Evolutionary conservation across 2,888 invertebrate genomes (phyloP).

Genomic region (Colletes collaris): DNA sequence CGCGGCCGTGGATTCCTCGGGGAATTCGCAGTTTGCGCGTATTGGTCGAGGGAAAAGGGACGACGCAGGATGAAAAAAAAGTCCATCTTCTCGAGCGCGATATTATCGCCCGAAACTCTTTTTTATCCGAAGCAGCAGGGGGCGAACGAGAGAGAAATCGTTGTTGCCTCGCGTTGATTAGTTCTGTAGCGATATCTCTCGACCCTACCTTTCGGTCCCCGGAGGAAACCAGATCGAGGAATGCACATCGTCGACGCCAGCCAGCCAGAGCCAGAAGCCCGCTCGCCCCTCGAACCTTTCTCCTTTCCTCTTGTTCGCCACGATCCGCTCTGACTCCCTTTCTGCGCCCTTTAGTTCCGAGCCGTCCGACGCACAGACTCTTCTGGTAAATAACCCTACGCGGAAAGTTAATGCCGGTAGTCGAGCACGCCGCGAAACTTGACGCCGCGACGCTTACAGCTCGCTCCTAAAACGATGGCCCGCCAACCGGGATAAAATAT

Average conservation of each 20-base stretch:
- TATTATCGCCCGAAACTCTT: slow-evolving; percentile 72
- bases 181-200: slow-evolving; percentile 75
- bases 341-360: slow-evolving; percentile 27
- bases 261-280: slow-evolving; percentile 6
- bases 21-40: slow-evolving; percentile 20
- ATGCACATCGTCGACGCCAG: slow-evolving; percentile 55
- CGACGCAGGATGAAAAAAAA: slow-evolving; percentile 28
- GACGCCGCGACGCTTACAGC: slow-evolving; percentile 47
- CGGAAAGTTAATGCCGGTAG: slow-evolving; percentile 60
- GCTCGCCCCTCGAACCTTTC: slow-evolving; percentile 8
- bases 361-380: slow-evolving; percentile 41
- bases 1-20: slow-evolving; percentile 10
- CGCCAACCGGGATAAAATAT: background rate
- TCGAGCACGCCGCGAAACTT: slow-evolving; percentile 54
- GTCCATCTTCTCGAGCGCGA: slow-evolving; percentile 62
- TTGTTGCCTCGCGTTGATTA: slow-evolving; percentile 75
- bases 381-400: slow-evolving; percentile 69
- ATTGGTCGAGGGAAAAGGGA: slow-evolving; percentile 1
- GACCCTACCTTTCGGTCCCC: slow-evolving; percentile 65
- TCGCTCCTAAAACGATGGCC: slow-evolving; percentile 50
- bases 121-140: slow-evolving; percentile 64
- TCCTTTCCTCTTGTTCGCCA: slow-evolving; percentile 8
- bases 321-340: slow-evolving; percentile 37
- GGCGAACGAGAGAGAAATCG: slow-evolving; percentile 69
- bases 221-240: slow-evolving; percentile 64